Conservation (phyloP, 2,888 invertebrate species). For the Drosophila pegasa region DNA sequence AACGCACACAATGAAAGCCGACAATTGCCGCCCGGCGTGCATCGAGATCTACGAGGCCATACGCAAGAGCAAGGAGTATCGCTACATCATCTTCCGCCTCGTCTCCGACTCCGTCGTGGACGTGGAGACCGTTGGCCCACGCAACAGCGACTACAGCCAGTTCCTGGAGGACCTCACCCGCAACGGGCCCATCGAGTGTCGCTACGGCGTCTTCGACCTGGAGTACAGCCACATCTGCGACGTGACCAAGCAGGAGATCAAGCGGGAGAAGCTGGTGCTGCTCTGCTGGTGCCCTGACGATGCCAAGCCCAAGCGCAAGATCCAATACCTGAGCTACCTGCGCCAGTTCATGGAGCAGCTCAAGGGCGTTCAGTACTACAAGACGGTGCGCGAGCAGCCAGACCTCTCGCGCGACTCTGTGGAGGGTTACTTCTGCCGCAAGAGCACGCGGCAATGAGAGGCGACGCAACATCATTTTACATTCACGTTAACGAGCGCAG, state of each 20-base stretch:
- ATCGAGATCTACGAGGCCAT: slow-evolving; percentile 27
- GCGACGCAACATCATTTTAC: background rate
- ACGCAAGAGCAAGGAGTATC: slow-evolving; percentile 25
- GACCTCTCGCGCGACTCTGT: slow-evolving; percentile 25
- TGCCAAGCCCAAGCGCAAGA: slow-evolving; percentile 29
- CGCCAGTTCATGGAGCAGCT: slow-evolving; percentile 27
- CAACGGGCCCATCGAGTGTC: slow-evolving; percentile 29
- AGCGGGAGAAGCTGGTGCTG: slow-evolving; percentile 25
- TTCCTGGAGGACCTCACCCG: slow-evolving; percentile 29
- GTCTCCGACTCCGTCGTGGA: slow-evolving; percentile 17
- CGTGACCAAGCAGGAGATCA: slow-evolving; percentile 16
- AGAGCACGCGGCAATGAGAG: background rate
- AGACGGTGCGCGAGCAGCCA: slow-evolving; percentile 7
- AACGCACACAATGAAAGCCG: slow-evolving; percentile 21
- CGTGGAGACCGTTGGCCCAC: slow-evolving; percentile 23
- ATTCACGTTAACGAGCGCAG: background rate
- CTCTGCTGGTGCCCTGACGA: slow-evolving; percentile 39
- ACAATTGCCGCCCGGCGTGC: slow-evolving; percentile 18
- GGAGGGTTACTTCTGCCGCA: slow-evolving; percentile 7
- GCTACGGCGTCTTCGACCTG: slow-evolving; percentile 41
- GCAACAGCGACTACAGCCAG: slow-evolving; percentile 27
- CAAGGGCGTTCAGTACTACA: slow-evolving; percentile 32
- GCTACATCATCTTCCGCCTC: slow-evolving; percentile 39
- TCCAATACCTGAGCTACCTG: slow-evolving; percentile 31
- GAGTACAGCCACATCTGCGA: slow-evolving; percentile 31